Conservation (phyloP, 2,888 invertebrate genomes). For the Acleris laterana region DNA sequence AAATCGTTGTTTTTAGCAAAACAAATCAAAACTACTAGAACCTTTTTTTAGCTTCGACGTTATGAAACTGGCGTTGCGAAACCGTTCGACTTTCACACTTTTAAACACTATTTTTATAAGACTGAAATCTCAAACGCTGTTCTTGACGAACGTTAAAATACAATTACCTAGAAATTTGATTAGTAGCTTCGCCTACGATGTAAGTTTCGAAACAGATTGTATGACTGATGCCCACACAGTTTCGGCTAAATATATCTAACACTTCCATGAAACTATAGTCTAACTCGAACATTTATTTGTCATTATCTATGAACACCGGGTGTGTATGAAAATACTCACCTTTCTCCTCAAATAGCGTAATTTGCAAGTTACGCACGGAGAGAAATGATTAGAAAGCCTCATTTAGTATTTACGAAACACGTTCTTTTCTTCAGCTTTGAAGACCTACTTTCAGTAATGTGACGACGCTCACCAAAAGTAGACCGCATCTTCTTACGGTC, state of each 20-base stretch:
- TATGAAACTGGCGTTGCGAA: conserved; percentile 33
- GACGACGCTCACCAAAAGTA: conserved; percentile 29
- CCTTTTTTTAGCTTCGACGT: conserved; percentile 6
- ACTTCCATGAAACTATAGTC: conserved; percentile 6
- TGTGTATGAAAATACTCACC: conserved; percentile 49
- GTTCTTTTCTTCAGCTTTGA: conserved; percentile 18
- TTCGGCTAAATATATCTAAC: background rate
- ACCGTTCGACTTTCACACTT: conserved; percentile 29
- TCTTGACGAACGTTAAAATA: conserved; percentile 25
- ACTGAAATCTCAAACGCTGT: conserved; percentile 14
- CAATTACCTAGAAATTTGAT: conserved; percentile 36
- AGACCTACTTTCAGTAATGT: conserved; percentile 43
- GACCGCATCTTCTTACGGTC: conserved; percentile 35
- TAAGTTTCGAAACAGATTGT: conserved; percentile 23
- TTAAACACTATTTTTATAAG: conserved; percentile 20
- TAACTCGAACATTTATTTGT: conserved; percentile 50
- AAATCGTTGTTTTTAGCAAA: conserved; percentile 12
- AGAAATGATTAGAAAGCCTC: conserved; percentile 59
- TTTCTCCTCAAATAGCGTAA: conserved; percentile 70
- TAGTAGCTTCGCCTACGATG: conserved; percentile 21
- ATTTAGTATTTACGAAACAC: conserved; percentile 44
- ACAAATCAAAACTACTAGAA: background rate
- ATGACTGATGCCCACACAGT: conserved; percentile 4
- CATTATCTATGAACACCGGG: conserved; percentile 38
- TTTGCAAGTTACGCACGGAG: conserved; percentile 44